Base-by-base conservation (phyloP, 2,113 vertebrate genomes). In the Callaeas wilsoni region DNA sequence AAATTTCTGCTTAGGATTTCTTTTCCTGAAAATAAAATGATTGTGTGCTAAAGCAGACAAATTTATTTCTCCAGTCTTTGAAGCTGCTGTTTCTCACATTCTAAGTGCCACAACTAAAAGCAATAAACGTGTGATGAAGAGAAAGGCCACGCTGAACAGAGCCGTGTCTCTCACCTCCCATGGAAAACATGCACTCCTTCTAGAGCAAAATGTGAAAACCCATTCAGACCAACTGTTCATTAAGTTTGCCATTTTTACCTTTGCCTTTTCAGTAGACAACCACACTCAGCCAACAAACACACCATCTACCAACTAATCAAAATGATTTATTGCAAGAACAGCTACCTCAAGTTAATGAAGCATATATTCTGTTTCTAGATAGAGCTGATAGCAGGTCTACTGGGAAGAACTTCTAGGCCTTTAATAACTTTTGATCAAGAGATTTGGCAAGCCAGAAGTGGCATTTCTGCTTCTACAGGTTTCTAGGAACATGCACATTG, bases 91-190 rank as follows among this genome's bases (percentile, higher is more conserved):
- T 88, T 67, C 33, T 79, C 35, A 33, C 35, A 56, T 39, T 62
- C 4, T 11, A 33, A 60, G 25, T 17, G 25, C 15, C 16, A 0
- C 13, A 70, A 19, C 35, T 46, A 41, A 41, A 77, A 62, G 32
- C 1, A 1, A 46, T 4, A 53, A 2, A 27, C 0, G 4, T 7
- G 29, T 7, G 44, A 64, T 39, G 37, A 67, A 55, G 22, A 59
- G 35, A 55, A 75, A 46, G 18, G 19, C 14, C 52, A 35, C 0
- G 0, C 42, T 32, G 16, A 3, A 20, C 9, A 35, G 16, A 20
- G 42, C 23, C 16, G 9, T 17, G 22, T 57, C 9, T 25, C 42
- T 84, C 52, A 70, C 20, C 22, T 71, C 56, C 57, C 46, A 39
- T 2, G 9, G 32, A 60, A 47, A 57, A 44, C 1, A 3, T 10